Conservation (phyloP, 1,140 invertebrate species). For the Leptinotarsa undecemlineata region DNA sequence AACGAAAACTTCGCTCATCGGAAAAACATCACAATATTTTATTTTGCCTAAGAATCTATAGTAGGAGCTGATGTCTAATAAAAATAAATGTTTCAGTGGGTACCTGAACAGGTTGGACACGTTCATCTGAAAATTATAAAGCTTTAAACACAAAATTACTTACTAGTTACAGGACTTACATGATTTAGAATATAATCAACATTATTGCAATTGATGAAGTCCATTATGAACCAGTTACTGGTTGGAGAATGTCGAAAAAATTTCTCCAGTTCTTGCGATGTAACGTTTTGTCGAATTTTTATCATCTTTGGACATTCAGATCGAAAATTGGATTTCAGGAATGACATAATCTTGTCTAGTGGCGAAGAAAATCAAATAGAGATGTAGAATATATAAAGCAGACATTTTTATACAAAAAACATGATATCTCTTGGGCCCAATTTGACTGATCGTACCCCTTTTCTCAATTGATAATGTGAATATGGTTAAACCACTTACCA, state of each 20-base stretch:
- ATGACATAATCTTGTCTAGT: neutral
- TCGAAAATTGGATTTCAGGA: neutral
- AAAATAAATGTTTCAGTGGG: slow-evolving; percentile 21
- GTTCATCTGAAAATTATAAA: slow-evolving; percentile 8
- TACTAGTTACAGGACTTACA: neutral
- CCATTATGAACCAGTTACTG: slow-evolving; percentile 13
- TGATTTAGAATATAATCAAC: neutral
- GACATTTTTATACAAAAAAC: too few species aligned
- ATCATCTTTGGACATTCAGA: slow-evolving; percentile 7
- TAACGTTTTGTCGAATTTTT: neutral
- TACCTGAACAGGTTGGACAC: slow-evolving; percentile 9
- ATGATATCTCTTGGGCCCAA: too few species aligned
- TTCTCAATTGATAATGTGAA: too few species aligned
- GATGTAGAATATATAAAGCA: neutral
- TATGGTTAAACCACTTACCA: too few species aligned
- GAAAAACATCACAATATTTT: neutral
- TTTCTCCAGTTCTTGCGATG: neutral
- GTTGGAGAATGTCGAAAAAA: slow-evolving; percentile 4
- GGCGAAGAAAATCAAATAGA: neutral
- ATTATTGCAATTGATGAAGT: slow-evolving; percentile 11
- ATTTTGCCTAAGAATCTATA: neutral
- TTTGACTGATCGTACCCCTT: too few species aligned
- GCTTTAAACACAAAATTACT: neutral
- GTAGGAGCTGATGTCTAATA: neutral
- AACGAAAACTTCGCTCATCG: slow-evolving; percentile 21